phyloP scores from a whole-genome alignment of 2,888 invertebrate genomes.

The Drosophila heteroneura region DNA sequence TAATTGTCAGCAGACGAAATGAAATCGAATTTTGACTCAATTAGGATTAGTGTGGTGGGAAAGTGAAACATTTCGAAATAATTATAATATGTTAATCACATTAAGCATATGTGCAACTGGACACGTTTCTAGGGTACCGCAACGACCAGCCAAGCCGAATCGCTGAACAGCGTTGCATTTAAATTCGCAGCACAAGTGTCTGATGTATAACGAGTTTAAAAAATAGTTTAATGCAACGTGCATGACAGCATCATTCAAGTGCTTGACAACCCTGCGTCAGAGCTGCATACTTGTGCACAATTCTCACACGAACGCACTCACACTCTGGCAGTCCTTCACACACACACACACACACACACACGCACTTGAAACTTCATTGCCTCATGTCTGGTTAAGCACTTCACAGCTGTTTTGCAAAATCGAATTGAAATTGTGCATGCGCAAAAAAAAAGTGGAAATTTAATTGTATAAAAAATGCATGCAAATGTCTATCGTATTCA shows the following conservation, averaged over 20 bases:
- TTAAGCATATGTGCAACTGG: not conserved
- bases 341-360: slow-evolving; percentile 1
- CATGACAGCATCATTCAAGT: slow-evolving; percentile 42
- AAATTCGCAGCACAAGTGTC: slow-evolving; percentile 7
- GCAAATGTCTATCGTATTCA: not conserved
- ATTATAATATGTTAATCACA: not conserved
- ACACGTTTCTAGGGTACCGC: slow-evolving; percentile 4
- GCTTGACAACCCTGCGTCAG: slow-evolving; percentile 36
- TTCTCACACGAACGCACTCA: slow-evolving; percentile 11
- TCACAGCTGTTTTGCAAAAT: slow-evolving; percentile 54
- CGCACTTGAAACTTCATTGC: slow-evolving; percentile 58
- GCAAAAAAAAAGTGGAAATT: slow-evolving; percentile 1
- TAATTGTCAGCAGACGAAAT: not conserved
- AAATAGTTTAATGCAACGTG: slow-evolving; percentile 35
- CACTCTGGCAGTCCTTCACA: not conserved
- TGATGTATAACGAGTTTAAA: slow-evolving; percentile 7
- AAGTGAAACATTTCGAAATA: not conserved
- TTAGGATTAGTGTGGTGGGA: not conserved
- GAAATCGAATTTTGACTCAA: not conserved
- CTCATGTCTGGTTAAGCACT: slow-evolving; percentile 61
- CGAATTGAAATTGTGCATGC: slow-evolving; percentile 43
- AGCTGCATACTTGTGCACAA: slow-evolving; percentile 1
- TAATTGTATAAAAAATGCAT: slow-evolving; percentile 13
- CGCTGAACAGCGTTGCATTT: not conserved
- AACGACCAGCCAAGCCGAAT: not conserved